Base-by-base conservation (phyloP, 2,888 invertebrate species). In the Metacarcinus magister region DNA sequence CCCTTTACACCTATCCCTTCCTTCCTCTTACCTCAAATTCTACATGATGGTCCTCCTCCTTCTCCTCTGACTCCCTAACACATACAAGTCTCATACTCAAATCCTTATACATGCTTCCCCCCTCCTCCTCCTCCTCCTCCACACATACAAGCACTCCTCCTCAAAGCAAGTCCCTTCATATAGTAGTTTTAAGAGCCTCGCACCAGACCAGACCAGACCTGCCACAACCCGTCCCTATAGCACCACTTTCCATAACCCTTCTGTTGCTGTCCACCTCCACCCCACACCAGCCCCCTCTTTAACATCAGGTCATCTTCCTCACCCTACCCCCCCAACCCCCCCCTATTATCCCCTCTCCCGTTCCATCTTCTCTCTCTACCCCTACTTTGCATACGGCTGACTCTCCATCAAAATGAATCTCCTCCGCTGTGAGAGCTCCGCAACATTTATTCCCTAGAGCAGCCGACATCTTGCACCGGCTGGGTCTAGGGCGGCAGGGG, bases 381-480 rank as follows among this genome's bases (percentile, higher is more conserved):
- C 82, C 32, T 82, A 28, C 32, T 82, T 82, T 82, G 82, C 82
- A 82, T 82, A 82, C 32, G 32, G 82, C 10, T 5, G 32, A 82
- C 32, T 82, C 82, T 32, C 82, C 28, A 82, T 82, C 82, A 82
- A 82, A 82, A 82, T 82, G 32, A 82, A 82, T 32, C 82, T 82
- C 32, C 82, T 5, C 5, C 23, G 23, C 5, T 67, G 67, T 67
- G 67, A 23, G 67, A 67, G 67, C n/a, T 67, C 67, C 32, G 32
- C 82, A n/a, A 82, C 82, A 28, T 82, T 82, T 82, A 82, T 32
- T 82, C 10, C 32, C 82, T 82, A 16, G 19, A 67, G 23, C 67
- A 16, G 23, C 67, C 67, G n/a, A 67, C 67, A 67, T n/a, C 67
- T 67, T 67, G 67, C 67, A 67, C 67, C 67, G n/a, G 23, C 67